A percentile compares a stretch with the other conserved stretches of the same genome.
Conservation (phyloP, 2,797 vertebrate species). For the Sandelia bainsii region DNA sequence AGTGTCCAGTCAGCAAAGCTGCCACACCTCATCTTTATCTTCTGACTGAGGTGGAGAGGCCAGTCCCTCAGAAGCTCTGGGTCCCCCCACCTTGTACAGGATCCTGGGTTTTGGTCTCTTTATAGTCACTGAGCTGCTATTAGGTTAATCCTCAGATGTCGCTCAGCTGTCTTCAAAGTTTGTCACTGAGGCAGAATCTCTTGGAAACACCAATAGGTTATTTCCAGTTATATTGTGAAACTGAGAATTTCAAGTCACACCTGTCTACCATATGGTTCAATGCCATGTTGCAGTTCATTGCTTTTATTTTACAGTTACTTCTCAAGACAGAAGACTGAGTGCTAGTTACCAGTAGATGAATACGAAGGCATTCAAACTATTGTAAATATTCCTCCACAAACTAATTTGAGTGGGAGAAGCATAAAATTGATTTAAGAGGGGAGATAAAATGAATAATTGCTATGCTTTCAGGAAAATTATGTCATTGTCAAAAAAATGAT, state of each 20-base stretch:
- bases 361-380: constrained; percentile 22
- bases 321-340: constrained; percentile 32
- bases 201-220: constrained; percentile 38
- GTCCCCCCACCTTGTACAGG: constrained; percentile 46
- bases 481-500: constrained; percentile 52
- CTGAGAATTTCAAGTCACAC: constrained; percentile 46
- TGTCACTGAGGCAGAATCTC: constrained; percentile 38
- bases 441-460: constrained; percentile 44
- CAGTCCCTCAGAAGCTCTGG: constrained; percentile 59
- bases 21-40: constrained; percentile 68
- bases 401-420: constrained; percentile 37
- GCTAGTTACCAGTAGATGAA: constrained; percentile 32
- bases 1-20: constrained; percentile 80
- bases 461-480: constrained; percentile 59
- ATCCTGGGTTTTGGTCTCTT: constrained; percentile 46
- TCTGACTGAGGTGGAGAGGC: constrained; percentile 65
- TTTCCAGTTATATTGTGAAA: constrained; percentile 35
- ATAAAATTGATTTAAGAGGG: constrained; percentile 40
- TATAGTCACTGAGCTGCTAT: constrained; percentile 45
- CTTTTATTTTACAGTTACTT: constrained; percentile 45
- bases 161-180: constrained; percentile 51
- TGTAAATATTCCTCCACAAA: constrained; percentile 44
- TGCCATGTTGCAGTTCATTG: constrained; percentile 30
- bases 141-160: constrained; percentile 60
- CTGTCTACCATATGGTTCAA: constrained; percentile 36